Evolutionary conservation across 1,140 invertebrate species (phyloP).

Genomic region (Caenorhabditis briggsae): DNA sequence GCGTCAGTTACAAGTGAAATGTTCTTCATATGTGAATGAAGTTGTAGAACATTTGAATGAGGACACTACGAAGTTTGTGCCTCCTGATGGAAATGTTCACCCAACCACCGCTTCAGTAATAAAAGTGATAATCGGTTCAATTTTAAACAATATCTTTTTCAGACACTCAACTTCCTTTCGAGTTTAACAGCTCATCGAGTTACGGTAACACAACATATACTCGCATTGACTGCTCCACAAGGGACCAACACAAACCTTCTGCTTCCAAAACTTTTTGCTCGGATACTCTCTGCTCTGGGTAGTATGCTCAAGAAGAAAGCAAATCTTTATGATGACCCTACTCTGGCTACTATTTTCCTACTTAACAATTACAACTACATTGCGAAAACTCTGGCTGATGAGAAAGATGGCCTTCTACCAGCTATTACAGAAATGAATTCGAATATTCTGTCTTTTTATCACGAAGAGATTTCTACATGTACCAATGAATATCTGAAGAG

Average conservation of each 20-base stretch:
- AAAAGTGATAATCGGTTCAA: neutral
- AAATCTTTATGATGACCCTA: conserved; percentile 61
- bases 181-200: conserved; percentile 60
- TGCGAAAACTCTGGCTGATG: conserved; percentile 59
- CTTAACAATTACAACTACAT: conserved; percentile 67
- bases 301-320: conserved; percentile 56
- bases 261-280: conserved; percentile 57
- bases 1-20: conserved; percentile 56
- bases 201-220: conserved; percentile 61
- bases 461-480: conserved; percentile 48
- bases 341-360: conserved; percentile 59
- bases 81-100: conserved; percentile 68
- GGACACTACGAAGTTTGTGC: conserved; percentile 64
- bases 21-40: conserved; percentile 54
- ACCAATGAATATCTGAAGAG: conserved; percentile 56
- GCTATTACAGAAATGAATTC: conserved; percentile 60
- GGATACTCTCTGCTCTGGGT: conserved; percentile 63
- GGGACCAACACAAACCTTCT: conserved; percentile 38
- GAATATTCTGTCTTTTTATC: conserved; percentile 63
- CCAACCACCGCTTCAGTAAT: conserved; percentile 66
- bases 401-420: conserved; percentile 57
- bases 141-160: neutral
- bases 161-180: conserved; percentile 59
- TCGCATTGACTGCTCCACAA: conserved; percentile 49
- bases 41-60: conserved; percentile 55